Conservation (phyloP, 2,888 invertebrate genomes). For the Trichopria drosophilae region DNA sequence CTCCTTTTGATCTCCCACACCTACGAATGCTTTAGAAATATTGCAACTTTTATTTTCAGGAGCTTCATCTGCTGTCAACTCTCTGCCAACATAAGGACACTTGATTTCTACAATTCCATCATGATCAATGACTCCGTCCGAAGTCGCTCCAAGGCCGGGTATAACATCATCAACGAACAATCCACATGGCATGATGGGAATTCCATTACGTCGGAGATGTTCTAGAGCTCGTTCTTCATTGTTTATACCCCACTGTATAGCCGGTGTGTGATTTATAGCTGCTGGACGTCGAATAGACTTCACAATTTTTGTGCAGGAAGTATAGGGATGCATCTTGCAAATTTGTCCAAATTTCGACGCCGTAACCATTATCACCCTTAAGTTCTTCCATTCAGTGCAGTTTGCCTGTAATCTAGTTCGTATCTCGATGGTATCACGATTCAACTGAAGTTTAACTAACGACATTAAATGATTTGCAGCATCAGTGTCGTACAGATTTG, state of each 20-base stretch:
- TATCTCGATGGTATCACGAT: slow-evolving; percentile 12
- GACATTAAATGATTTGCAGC: no score
- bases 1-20: slow-evolving; percentile 1
- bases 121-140: slow-evolving; percentile 32
- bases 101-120: slow-evolving; percentile 29
- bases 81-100: no score
- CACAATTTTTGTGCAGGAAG: no score
- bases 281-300: no score
- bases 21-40: no score
- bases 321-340: no score
- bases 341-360: slow-evolving; percentile 31
- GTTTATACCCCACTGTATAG: no score
- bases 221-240: slow-evolving; percentile 6
- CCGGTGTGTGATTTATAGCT: no score
- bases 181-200: slow-evolving; percentile 19
- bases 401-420: slow-evolving; percentile 11
- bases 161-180: slow-evolving; percentile 30
- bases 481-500: no score
- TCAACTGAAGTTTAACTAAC: no score
- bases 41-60: neutral
- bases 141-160: slow-evolving; percentile 29
- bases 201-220: no score
- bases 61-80: slow-evolving; percentile 15
- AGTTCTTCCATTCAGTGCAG: slow-evolving; percentile 12
- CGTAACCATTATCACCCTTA: slow-evolving; percentile 23